Evolutionary conservation across 2,888 invertebrate genomes (phyloP).

Genomic region (Peribatodes rhomboidaria): DNA sequence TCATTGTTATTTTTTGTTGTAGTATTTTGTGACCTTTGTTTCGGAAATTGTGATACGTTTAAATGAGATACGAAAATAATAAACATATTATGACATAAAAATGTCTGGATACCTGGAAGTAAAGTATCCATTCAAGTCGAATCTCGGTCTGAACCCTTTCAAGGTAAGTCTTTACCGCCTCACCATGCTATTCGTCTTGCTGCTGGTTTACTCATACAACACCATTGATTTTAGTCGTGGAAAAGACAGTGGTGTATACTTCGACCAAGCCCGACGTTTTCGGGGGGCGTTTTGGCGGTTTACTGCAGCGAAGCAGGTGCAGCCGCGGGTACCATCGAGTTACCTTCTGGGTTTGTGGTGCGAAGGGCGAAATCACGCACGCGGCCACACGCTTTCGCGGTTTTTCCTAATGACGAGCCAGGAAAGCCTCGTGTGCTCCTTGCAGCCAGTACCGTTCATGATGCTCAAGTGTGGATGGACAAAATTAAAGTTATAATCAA

Average conservation of each 20-base stretch:
- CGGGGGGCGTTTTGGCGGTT: slow-evolving; percentile 85
- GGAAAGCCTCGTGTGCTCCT: slow-evolving; percentile 88
- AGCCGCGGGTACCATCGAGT: slow-evolving; percentile 79
- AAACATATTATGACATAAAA: slow-evolving; percentile 7
- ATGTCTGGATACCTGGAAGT: slow-evolving; percentile 88
- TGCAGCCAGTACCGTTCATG: slow-evolving; percentile 88
- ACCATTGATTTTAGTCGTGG: slow-evolving; percentile 85
- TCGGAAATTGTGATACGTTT: too few species aligned
- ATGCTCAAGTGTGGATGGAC: slow-evolving; percentile 90
- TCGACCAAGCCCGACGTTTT: slow-evolving; percentile 83
- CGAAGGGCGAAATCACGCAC: slow-evolving; percentile 89
- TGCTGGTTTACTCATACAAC: background rate
- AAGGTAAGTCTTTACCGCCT: slow-evolving; percentile 79
- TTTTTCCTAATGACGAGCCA: slow-evolving; percentile 86
- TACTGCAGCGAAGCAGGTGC: slow-evolving; percentile 84
- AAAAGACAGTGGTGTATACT: slow-evolving; percentile 89
- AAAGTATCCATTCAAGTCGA: slow-evolving; percentile 87
- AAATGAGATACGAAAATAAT: slow-evolving; percentile 22
- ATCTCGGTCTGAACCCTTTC: slow-evolving; percentile 88
- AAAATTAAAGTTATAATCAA: slow-evolving; percentile 85
- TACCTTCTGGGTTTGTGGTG: slow-evolving; percentile 87
- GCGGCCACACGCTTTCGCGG: slow-evolving; percentile 89
- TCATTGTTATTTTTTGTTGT: slow-evolving; percentile 42
- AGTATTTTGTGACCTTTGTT: slow-evolving; percentile 16
- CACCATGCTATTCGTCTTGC: background rate